A percentile compares a stretch with the other conserved stretches of the same genome.
These are phyloP conservation scores for Urocitellus parryii DNA, from an alignment of 2,113 vertebrate species.

Conservation along the genomic window DNA sequence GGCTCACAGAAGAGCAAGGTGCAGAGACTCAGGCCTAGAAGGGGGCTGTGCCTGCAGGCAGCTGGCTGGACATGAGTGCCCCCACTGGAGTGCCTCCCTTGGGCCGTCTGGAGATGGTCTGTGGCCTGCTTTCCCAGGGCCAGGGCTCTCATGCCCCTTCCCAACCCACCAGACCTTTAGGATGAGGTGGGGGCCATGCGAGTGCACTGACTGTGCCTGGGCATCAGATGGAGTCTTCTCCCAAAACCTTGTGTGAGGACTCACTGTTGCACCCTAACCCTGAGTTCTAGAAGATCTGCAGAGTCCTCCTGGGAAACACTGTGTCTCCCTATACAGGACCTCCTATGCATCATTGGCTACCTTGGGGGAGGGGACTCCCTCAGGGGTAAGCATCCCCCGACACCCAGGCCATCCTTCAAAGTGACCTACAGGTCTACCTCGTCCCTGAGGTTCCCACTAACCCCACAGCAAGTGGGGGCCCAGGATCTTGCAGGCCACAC, in stretches of 20 bases:
- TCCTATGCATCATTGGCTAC: fast-evolving
- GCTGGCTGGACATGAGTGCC: not conserved
- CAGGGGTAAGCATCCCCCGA: fast-evolving
- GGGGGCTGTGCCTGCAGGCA: not conserved
- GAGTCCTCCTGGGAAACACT: not conserved
- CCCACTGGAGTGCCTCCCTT: not conserved
- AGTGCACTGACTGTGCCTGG: not conserved
- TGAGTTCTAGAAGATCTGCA: not conserved
- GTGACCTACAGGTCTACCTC: not conserved
- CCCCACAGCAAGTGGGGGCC: too few relatives aligned
- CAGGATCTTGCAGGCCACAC: not conserved
- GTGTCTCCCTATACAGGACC: not conserved
- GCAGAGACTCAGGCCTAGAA: fast-evolving
- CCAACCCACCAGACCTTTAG: not conserved
- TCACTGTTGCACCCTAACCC: fast-evolving
- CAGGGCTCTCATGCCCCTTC: not conserved
- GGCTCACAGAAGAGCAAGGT: fast-evolving
- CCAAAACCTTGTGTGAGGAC: not conserved
- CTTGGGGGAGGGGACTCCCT: not conserved
- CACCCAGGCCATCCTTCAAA: not conserved
- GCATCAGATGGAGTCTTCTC: not conserved
- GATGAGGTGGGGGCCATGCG: not conserved
- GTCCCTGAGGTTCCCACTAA: not conserved
- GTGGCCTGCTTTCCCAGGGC: not conserved
- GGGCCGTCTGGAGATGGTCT: not conserved